phyloP scores from a whole-genome alignment of 1,140 invertebrate genomes.

The Pachyrhynchus sulphureomaculatus region DNA sequence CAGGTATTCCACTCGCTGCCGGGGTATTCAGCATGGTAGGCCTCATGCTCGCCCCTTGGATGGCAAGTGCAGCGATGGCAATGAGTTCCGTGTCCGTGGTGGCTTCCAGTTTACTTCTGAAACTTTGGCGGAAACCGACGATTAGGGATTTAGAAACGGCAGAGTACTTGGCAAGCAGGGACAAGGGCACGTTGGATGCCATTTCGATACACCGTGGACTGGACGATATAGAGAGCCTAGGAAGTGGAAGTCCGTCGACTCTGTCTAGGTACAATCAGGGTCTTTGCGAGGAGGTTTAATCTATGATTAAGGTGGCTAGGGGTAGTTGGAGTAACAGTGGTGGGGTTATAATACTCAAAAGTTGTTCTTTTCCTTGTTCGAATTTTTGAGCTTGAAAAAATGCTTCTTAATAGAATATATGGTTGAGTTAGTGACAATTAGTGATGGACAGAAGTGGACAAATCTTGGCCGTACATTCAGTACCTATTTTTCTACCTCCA shows the following conservation, averaged over 20 bases:
- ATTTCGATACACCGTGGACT: slow-evolving; percentile 71
- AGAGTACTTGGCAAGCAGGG: slow-evolving; percentile 57
- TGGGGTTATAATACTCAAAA: background rate
- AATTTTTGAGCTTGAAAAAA: too few species aligned
- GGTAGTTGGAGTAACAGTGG: background rate
- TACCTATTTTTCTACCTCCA: too few species aligned
- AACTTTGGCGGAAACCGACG: slow-evolving; percentile 75
- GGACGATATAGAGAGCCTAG: slow-evolving; percentile 61
- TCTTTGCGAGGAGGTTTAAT: slow-evolving; percentile 1
- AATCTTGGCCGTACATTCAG: too few species aligned
- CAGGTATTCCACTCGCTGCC: slow-evolving; percentile 94
- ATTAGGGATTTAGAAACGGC: slow-evolving; percentile 63
- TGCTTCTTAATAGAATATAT: too few species aligned
- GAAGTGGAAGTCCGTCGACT: slow-evolving; percentile 33
- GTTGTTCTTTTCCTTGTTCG: too few species aligned
- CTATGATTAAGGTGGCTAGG: background rate
- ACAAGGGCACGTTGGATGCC: slow-evolving; percentile 55
- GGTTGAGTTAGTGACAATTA: too few species aligned
- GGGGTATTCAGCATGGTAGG: slow-evolving; percentile 89
- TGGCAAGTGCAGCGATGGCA: slow-evolving; percentile 99
- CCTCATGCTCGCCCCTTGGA: slow-evolving; percentile 88
- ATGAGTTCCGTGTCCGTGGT: slow-evolving; percentile 97
- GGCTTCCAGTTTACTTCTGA: slow-evolving; percentile 89
- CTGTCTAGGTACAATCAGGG: slow-evolving; percentile 44
- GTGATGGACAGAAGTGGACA: too few species aligned